Evolutionary conservation across 2,113 vertebrate genomes (phyloP).

Genomic region (Coracopsis vasa): DNA sequence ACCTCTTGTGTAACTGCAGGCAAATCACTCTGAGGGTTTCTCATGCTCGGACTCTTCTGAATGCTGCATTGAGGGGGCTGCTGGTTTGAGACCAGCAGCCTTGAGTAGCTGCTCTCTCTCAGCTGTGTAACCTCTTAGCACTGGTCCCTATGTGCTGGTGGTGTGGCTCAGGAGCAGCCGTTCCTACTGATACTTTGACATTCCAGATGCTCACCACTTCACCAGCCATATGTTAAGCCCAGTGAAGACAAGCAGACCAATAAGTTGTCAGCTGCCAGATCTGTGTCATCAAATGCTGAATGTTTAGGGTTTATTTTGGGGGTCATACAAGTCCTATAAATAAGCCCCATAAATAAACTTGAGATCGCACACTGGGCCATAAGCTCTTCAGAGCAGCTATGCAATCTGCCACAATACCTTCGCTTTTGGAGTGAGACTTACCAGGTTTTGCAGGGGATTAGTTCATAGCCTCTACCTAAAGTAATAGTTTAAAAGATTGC

Average conservation of each 20-base stretch:
- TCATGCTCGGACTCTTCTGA: fast-evolving
- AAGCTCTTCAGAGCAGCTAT: background rate
- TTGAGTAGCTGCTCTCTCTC: background rate
- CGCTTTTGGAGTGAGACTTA: background rate
- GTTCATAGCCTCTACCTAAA: background rate
- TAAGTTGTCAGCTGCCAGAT: background rate
- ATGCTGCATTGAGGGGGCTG: fast-evolving
- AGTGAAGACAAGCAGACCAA: background rate
- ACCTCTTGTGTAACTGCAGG: background rate
- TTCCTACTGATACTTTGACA: background rate
- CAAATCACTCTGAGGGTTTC: background rate
- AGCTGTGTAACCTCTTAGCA: fast-evolving
- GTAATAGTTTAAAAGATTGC: background rate
- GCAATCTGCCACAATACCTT: background rate
- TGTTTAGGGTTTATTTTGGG: background rate
- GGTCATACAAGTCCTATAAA: background rate
- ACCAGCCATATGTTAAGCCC: background rate
- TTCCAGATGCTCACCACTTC: background rate
- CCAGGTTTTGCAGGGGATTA: background rate
- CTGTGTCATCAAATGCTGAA: background rate
- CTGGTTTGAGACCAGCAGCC: background rate
- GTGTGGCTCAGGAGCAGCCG: background rate
- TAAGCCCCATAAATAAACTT: background rate
- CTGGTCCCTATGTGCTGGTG: fast-evolving
- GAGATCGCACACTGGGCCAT: background rate